Base-by-base conservation (phyloP, 2,888 invertebrate genomes). In the Aporophyla lueneburgensis region DNA sequence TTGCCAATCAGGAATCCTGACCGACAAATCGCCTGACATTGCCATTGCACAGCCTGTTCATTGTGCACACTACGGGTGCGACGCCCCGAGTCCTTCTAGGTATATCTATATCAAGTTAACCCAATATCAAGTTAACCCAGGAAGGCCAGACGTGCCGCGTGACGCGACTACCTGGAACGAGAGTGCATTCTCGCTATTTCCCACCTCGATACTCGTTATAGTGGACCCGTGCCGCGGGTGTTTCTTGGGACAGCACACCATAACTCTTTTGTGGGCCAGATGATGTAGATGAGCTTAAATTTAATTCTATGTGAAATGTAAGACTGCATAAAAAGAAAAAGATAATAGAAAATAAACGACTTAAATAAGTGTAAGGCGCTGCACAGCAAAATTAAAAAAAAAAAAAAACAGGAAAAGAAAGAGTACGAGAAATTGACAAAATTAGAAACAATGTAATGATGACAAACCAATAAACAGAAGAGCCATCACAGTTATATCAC, bases 31-130 rank as follows among this genome's bases (percentile, higher is more conserved):
- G 10, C 43, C 43, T 46, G 43, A 46, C 43, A 46, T 12, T 46
- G 43, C 43, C 43, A 46, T 46, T 46, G 43, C 43, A 46, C 12
- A 46, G 53, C 19, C n/a, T 46, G 53, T 40, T 43, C 5, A 33
- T 16, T n/a, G 56, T 24, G 51, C 40, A 51, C 56, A 51, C 73
- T 56, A 27, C 53, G 53, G 51, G 63, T 65, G 83, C 74, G 65
- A 71, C 43, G 74, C 68, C 56, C 69, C 19, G 53, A 70, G 46
- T 21, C 67, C 33, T 53, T 49, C 62, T 71, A 67, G 9, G 43
- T 74, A 59, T 46, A 49, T 58, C 59, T 59, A 33, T 12, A 46
- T 4, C 51, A 63, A 51, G 49, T 63, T 51, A 56, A 27, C 24
- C 56, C 27, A 33, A 49, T 46, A 53, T n/a, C n/a, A n/a, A n/a